Evolutionary conservation across 2,797 vertebrate species (phyloP), one percentile per base, ranked within the genome.

Genomic region (Rhadinocentrus ornatus): DNA sequence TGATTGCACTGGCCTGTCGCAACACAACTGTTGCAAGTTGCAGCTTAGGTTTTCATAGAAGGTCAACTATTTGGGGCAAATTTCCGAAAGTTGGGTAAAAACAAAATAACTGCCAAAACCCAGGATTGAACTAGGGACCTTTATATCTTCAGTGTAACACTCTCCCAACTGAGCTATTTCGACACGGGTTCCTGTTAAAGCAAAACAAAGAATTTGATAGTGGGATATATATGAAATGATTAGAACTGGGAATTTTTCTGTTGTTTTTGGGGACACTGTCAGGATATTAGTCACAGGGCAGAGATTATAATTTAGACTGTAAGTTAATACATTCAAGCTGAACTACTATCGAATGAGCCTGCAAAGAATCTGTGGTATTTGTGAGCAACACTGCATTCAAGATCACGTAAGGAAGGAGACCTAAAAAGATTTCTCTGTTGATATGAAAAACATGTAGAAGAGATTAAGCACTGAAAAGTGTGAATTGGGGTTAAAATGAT

Each of bases 141-240:
- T 89, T 62, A 86, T 81, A 87, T 86, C 73, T 88, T 88, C 76
- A 88, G 85, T 87, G 84, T 68, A 88, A 89, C 64, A 64, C 87
- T 87, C 89, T 88, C 87, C 88, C 86, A 92, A 87, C 84, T 87
- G 91, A 89, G 88, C 83, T 90, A 89, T 90, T 91, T 91, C 73
- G 2, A 83, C 86, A 35, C 11, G 11, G 8, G 31, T 6, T 32
- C 8, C 6, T 7, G 8, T 32, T 7, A 32, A 32, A 32, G 31
- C 8, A 32, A 32, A 32, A 8, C 31, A 32, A 32, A 32, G 6
- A 32, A 8, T 32, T 7, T 32, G 6, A 32, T 7, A 32, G 31
- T 32, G 1, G 11, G 35, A 37, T 37, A 37, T 37, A 37, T 37
- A 37, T 37, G 3, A 15, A 12, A 15, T 12, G 4, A 3, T 16